Evolutionary conservation across 2,797 vertebrate genomes (phyloP).

Genomic region (Pagetopsis macropterus): DNA sequence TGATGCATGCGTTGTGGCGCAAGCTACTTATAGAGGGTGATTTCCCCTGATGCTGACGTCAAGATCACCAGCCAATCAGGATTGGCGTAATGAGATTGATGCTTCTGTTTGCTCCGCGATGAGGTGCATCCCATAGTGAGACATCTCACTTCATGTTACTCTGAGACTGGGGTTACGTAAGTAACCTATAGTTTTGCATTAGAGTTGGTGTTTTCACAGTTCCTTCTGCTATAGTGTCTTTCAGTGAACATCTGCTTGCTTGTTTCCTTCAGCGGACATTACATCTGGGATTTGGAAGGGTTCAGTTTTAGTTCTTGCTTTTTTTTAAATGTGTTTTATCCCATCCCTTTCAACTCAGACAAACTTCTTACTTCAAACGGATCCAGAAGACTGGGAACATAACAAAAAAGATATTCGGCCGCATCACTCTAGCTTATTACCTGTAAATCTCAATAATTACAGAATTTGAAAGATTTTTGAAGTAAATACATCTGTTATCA

Average conservation of each 20-base stretch:
- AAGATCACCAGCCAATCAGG: too few relatives aligned
- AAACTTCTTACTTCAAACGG: not conserved
- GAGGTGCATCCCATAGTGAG: too few relatives aligned
- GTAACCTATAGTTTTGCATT: too few relatives aligned
- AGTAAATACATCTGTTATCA: not conserved
- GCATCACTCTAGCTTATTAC: not conserved
- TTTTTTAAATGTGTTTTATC: conserved; percentile 22
- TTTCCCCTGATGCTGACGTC: too few relatives aligned
- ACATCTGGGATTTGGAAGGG: conserved; percentile 23
- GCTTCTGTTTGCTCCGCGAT: too few relatives aligned
- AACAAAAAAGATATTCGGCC: not conserved
- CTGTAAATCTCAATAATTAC: conserved; percentile 3
- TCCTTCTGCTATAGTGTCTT: conserved; percentile 26
- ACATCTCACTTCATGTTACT: too few relatives aligned
- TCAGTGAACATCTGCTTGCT: conserved; percentile 40
- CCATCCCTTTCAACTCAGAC: conserved; percentile 9
- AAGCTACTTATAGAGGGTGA: too few relatives aligned
- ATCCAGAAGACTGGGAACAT: not conserved
- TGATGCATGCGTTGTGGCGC: too few relatives aligned
- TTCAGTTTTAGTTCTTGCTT: conserved; percentile 12
- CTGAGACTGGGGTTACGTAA: too few relatives aligned
- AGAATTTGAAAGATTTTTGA: conserved; percentile 2
- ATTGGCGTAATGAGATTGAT: too few relatives aligned
- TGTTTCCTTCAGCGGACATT: conserved; percentile 38
- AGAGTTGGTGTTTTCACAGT: conserved; percentile 7